phyloP scores from a whole-genome alignment of 2,888 invertebrate genomes.

The Morpho deidamia region DNA sequence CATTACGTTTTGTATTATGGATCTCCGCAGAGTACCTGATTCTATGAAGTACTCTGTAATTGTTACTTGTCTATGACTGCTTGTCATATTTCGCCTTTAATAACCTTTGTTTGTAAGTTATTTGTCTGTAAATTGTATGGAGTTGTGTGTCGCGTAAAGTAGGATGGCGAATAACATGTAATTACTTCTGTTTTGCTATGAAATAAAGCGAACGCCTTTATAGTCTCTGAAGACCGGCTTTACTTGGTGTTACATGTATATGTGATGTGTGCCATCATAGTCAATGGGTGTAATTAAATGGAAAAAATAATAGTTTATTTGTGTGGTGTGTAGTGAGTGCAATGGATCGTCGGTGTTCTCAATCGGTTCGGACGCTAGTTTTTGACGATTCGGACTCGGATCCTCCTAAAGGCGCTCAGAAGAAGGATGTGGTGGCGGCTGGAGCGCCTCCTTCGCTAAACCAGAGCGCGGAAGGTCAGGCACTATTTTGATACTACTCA shows the following conservation, averaged over 20 bases:
- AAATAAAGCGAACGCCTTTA: conserved; percentile 20
- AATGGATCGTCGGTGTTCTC: conserved; percentile 80
- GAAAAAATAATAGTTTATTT: conserved; percentile 59
- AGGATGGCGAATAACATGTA: conserved; percentile 51
- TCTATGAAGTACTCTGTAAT: no score
- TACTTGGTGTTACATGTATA: conserved; percentile 12
- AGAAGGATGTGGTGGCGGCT: conserved; percentile 55
- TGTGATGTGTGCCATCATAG: conserved; percentile 25
- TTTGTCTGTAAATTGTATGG: conserved; percentile 35
- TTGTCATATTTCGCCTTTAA: not conserved
- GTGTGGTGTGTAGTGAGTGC: conserved; percentile 62
- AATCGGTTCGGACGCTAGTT: conserved; percentile 86
- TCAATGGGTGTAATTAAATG: conserved; percentile 53
- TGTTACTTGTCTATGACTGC: not conserved
- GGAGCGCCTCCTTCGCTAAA: conserved; percentile 59
- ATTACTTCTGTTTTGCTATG: conserved; percentile 19
- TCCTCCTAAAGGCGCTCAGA: conserved; percentile 58
- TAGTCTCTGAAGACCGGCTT: conserved; percentile 10
- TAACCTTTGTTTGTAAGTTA: conserved; percentile 40
- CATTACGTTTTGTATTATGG: no score
- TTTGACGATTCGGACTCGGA: conserved; percentile 86
- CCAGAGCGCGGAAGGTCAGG: conserved; percentile 69
- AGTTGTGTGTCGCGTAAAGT: conserved; percentile 53
- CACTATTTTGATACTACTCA: conserved; percentile 28
- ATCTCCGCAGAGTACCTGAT: no score